phyloP scores from a whole-genome alignment of 2,888 invertebrate genomes.

The Drosophila prostipennis region DNA sequence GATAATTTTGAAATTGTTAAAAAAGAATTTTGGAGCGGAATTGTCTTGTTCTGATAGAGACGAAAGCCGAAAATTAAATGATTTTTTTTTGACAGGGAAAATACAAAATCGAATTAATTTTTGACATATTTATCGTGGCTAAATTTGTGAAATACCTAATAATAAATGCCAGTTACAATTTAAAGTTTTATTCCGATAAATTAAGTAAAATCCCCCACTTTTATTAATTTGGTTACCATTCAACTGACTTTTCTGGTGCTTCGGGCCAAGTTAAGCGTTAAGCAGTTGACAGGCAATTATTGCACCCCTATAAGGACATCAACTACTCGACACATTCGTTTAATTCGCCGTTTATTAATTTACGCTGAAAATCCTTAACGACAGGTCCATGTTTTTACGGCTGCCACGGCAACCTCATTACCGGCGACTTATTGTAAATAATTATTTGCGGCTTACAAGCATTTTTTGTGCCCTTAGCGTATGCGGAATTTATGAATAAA shows the following conservation, averaged over 20 bases:
- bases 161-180: no score
- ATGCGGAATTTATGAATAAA: conserved; percentile 62
- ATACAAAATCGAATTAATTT: background rate
- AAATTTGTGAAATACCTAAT: no score
- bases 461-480: conserved; percentile 45
- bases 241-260: background rate
- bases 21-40: conserved; percentile 12
- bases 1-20: conserved; percentile 3
- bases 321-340: conserved; percentile 22
- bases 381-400: conserved; percentile 23
- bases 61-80: background rate
- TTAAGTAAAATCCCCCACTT: background rate
- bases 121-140: conserved; percentile 12
- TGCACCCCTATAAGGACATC: conserved; percentile 20
- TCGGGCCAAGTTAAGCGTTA: conserved; percentile 4
- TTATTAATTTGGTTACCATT: conserved; percentile 1
- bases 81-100: background rate
- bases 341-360: conserved; percentile 56
- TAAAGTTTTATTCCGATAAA: background rate
- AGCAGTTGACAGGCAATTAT: conserved; percentile 32
- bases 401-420: conserved; percentile 52
- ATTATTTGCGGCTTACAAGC: conserved; percentile 49
- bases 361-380: conserved; percentile 39
- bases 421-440: conserved; percentile 38
- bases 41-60: conserved; percentile 5